Conservation (phyloP, 2,113 vertebrate genomes). For the Urocolius indicus region DNA sequence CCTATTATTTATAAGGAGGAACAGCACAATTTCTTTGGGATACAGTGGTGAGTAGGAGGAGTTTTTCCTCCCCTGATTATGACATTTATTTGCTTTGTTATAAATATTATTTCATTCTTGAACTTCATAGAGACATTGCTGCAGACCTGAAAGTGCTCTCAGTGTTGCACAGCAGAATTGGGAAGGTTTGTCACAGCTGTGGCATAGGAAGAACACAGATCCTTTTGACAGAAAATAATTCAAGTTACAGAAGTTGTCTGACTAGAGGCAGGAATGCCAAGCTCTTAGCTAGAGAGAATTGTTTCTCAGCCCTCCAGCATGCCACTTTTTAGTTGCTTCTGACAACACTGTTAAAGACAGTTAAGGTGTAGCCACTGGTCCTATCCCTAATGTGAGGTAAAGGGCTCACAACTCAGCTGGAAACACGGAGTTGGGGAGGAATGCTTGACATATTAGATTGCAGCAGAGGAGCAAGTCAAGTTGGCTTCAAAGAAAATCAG, state of each 20-base stretch:
- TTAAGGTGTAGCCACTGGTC: conserved; percentile 31
- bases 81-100: neutral
- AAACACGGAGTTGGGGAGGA: neutral
- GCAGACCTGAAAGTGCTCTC: neutral
- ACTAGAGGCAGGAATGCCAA: neutral
- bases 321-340: neutral
- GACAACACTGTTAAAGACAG: neutral
- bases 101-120: neutral
- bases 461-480: neutral
- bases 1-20: conserved; percentile 83
- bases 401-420: neutral
- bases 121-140: neutral
- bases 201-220: neutral
- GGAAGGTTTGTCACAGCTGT: neutral
- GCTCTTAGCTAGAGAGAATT: neutral
- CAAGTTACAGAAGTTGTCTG: conserved; percentile 2
- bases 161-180: neutral
- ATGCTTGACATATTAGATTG: neutral
- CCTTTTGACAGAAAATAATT: conserved; percentile 22
- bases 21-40: conserved; percentile 74
- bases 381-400: neutral
- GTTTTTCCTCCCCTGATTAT: neutral
- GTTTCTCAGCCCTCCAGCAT: neutral
- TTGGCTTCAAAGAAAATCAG: neutral
- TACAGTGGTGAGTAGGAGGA: neutral